phyloP scores from a whole-genome alignment of 2,797 vertebrate species.

The Pangasius djambal region DNA sequence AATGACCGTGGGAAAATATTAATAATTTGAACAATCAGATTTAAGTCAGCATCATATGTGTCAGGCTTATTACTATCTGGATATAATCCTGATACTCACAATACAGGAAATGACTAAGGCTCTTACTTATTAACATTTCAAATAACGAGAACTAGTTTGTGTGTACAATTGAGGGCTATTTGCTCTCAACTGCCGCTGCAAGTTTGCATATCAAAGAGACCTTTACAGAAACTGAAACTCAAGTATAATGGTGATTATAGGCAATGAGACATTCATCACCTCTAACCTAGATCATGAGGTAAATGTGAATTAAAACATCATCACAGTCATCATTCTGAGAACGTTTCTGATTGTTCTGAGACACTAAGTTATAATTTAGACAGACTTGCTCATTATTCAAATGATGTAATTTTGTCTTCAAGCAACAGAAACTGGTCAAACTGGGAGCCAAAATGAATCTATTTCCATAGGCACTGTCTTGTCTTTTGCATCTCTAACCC shows the following conservation, averaged over 20 bases:
- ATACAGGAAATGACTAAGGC: background rate
- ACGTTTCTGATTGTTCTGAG: background rate
- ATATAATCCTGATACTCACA: background rate
- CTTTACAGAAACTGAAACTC: background rate
- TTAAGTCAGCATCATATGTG: background rate
- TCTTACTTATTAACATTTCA: background rate
- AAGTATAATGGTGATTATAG: background rate
- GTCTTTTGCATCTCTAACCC: background rate
- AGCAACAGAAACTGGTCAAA: background rate
- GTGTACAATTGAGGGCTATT: background rate
- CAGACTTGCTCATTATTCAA: background rate
- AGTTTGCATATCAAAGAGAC: background rate
- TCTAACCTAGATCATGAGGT: background rate
- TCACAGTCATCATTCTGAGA: background rate
- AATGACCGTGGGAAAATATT: background rate
- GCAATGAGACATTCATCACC: background rate
- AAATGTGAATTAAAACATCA: background rate
- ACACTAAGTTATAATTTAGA: background rate
- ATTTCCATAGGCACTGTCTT: background rate
- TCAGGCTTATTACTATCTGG: background rate
- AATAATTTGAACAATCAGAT: background rate
- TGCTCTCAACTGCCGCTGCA: background rate
- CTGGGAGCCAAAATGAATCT: background rate
- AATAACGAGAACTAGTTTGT: background rate
- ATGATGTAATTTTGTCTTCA: background rate